Evolutionary conservation across 1,140 invertebrate genomes (phyloP).

Genomic region (Drosophila novamexicana): DNA sequence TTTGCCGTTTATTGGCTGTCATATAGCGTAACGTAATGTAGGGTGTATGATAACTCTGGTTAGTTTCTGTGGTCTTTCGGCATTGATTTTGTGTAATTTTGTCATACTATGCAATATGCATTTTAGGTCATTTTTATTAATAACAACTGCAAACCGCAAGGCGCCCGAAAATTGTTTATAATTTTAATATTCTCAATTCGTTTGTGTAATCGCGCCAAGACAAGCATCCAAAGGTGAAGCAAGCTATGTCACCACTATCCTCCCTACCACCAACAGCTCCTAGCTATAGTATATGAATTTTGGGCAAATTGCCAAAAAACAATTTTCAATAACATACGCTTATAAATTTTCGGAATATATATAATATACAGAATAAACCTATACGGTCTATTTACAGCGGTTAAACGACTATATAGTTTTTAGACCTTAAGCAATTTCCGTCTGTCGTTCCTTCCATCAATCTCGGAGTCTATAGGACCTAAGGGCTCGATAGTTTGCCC

Average conservation of each 20-base stretch:
- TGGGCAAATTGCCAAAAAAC: constrained; percentile 71
- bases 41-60: no score
- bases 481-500: no score
- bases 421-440: no score
- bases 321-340: constrained; percentile 71
- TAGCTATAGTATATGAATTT: background rate
- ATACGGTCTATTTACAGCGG: no score
- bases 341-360: constrained; percentile 29
- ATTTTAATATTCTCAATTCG: constrained; percentile 61
- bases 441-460: no score
- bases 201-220: no score
- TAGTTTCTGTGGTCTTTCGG: no score
- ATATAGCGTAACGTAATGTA: no score
- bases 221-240: background rate
- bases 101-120: constrained; percentile 60
- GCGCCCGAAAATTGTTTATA: constrained; percentile 44
- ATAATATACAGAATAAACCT: background rate
- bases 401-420: no score
- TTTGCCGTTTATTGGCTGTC: no score
- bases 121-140: constrained; percentile 75
- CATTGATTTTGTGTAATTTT: constrained; percentile 16
- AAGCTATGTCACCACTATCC: background rate
- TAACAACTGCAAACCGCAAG: constrained; percentile 18
- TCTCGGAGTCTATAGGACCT: no score
- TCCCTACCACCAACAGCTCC: no score